phyloP scores from a whole-genome alignment of 2,113 vertebrate species.

The Pomatostomus ruficeps region DNA sequence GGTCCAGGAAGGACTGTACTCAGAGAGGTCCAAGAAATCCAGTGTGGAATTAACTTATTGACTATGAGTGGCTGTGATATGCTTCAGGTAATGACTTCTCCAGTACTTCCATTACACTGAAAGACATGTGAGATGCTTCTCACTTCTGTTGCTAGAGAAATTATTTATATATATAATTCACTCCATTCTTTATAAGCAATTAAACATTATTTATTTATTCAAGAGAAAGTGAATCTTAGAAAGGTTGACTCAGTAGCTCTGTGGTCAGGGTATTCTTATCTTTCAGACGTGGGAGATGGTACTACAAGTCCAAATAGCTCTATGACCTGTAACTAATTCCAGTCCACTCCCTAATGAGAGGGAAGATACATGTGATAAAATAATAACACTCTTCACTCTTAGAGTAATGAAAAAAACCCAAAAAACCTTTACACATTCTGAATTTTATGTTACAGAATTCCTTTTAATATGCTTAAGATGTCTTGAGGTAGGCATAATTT shows the following conservation, averaged over 20 bases:
- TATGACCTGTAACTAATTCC: background rate
- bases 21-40: background rate
- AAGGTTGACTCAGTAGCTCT: background rate
- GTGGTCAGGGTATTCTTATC: background rate
- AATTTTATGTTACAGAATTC: background rate
- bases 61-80: background rate
- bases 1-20: background rate
- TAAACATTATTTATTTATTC: conserved; percentile 10
- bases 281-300: background rate
- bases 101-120: background rate
- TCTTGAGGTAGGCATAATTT: background rate
- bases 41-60: background rate
- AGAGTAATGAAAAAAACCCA: background rate
- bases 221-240: background rate
- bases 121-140: background rate
- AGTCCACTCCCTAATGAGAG: background rate
- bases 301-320: background rate
- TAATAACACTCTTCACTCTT: background rate
- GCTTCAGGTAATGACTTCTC: background rate
- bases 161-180: background rate
- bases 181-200: background rate
- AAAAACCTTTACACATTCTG: background rate
- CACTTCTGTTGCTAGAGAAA: background rate
- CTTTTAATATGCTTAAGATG: background rate
- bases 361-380: background rate